These are phyloP conservation scores for Philantomba maxwellii DNA, from an alignment of 2,113 vertebrate species.

Conservation along the genomic window DNA sequence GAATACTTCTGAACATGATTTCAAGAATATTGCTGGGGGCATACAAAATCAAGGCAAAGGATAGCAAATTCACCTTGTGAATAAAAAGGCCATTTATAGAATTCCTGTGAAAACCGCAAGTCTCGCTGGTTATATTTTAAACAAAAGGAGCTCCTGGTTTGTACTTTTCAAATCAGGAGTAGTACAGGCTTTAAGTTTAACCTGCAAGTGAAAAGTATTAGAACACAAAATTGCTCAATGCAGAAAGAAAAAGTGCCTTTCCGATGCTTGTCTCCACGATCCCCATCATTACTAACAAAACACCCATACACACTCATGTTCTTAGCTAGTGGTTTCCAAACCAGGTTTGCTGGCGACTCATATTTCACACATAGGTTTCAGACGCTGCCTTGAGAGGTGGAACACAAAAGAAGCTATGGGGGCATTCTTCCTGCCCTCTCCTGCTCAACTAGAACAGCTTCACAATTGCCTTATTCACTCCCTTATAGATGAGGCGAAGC, in stretches of 20 bases:
- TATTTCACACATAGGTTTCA: not conserved
- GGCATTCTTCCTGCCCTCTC: accelerated
- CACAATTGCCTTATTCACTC: not conserved
- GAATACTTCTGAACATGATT: not conserved
- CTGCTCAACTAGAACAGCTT: not conserved
- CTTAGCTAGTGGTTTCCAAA: not conserved
- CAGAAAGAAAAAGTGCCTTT: not conserved
- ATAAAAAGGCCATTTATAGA: not conserved
- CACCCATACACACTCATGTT: not conserved
- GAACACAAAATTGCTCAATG: not conserved
- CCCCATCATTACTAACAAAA: not conserved
- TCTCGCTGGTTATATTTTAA: not conserved
- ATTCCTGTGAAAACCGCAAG: not conserved
- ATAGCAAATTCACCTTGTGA: not conserved
- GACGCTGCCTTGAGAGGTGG: not conserved
- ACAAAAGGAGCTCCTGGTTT: not conserved
- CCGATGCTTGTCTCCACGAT: not conserved
- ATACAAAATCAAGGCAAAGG: not conserved
- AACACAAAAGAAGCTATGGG: not conserved
- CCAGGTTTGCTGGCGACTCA: not conserved
- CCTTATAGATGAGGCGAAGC: not conserved
- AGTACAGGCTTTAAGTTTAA: not conserved
- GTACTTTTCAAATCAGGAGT: not conserved
- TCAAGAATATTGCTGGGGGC: not conserved
- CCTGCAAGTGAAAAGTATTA: not conserved